phyloP scores from a whole-genome alignment of 2,113 vertebrate genomes.

The Myiagra hebetior region DNA sequence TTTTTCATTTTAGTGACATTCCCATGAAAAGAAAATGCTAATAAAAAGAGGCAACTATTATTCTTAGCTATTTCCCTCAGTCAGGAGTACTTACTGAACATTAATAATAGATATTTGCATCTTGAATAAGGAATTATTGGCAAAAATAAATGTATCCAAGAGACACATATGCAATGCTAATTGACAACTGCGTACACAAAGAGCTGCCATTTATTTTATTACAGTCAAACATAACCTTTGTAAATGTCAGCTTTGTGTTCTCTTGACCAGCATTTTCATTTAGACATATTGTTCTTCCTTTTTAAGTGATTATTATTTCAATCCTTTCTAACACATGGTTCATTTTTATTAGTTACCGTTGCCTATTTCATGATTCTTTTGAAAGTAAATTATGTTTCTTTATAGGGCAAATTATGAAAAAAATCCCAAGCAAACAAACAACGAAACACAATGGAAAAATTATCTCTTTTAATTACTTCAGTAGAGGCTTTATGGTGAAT shows the following conservation, averaged over 20 bases:
- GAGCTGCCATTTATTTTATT: constrained; percentile 65
- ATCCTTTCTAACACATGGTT: not conserved
- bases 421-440: not conserved
- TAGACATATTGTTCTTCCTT: constrained; percentile 34
- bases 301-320: constrained; percentile 15
- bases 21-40: not conserved
- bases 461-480: not conserved
- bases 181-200: constrained; percentile 64
- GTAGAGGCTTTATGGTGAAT: not conserved
- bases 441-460: not conserved
- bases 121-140: constrained; percentile 33
- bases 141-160: constrained; percentile 54
- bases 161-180: constrained; percentile 60
- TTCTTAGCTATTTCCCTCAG: constrained; percentile 10
- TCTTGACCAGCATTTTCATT: constrained; percentile 65
- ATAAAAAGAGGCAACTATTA: not conserved
- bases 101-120: constrained; percentile 44
- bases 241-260: constrained; percentile 60
- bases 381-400: not conserved
- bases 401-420: not conserved
- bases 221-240: constrained; percentile 69
- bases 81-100: constrained; percentile 7
- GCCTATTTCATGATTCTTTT: not conserved
- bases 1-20: not conserved
- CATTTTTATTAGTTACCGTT: not conserved